Evolutionary conservation across 2,113 vertebrate species (phyloP).

Genomic region (Triplophysa rosa): DNA sequence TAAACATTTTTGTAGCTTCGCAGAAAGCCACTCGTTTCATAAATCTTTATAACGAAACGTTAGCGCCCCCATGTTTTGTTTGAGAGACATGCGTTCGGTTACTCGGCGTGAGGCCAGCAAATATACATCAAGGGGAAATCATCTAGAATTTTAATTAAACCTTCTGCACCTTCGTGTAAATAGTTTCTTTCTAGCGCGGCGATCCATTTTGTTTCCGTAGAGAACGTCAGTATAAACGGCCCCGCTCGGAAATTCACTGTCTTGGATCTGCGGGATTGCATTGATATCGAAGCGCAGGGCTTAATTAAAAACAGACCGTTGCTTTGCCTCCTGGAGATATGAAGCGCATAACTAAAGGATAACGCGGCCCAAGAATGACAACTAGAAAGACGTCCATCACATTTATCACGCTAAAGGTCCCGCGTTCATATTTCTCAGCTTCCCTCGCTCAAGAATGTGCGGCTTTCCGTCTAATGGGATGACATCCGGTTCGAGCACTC

Average conservation of each 20-base stretch:
- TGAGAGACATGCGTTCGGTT: background rate
- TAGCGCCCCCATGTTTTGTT: background rate
- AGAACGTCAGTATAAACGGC: conserved; percentile 11
- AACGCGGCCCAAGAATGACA: conserved; percentile 24
- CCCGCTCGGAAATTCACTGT: background rate
- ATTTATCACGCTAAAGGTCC: background rate
- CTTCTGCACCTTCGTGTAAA: background rate
- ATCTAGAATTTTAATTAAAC: conserved; percentile 35
- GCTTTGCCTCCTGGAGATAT: conserved; percentile 37
- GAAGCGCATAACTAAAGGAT: conserved; percentile 8
- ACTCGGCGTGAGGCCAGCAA: background rate
- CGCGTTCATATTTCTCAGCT: background rate
- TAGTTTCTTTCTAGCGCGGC: conserved; percentile 14
- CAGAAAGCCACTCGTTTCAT: background rate
- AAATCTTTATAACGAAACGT: background rate
- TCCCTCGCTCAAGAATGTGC: conserved; percentile 13
- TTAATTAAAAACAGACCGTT: conserved; percentile 39
- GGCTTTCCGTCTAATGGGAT: conserved; percentile 40
- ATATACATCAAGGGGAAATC: background rate
- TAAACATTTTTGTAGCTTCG: background rate
- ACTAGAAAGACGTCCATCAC: background rate
- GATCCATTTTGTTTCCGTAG: conserved; percentile 14
- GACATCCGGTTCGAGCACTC: conserved; percentile 25
- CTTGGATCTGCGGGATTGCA: conserved; percentile 21
- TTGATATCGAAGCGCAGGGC: conserved; percentile 28